Base-by-base conservation (phyloP, 2,888 invertebrate species). In the Mamestra brassicae region DNA sequence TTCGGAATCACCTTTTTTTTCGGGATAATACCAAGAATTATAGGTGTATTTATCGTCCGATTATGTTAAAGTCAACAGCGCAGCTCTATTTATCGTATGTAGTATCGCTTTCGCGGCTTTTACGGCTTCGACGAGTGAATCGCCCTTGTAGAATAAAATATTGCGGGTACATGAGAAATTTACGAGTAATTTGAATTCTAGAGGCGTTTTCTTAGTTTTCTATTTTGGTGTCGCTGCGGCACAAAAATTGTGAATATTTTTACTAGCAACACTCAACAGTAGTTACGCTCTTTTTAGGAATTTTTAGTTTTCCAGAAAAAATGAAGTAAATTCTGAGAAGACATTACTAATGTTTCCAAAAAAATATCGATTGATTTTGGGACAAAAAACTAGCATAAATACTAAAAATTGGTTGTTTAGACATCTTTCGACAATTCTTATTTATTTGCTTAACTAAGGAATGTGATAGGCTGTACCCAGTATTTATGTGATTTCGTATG, bases 21-120 rank as follows among this genome's bases (percentile, higher is more conserved):
- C 66, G 69, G 85, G 88, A 86, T 86, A 86, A 86, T 86, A 11
- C 76, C 54, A 17, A 77, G 88, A 86, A 82, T 86, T 86, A 86
- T 88, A 81, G 72, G 79, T 75, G 70, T 84, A 86, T 88, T 86
- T 88, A 86, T 82, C 64, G 87, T 78, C 62, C 61, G 80, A 84
- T 86, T 86, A 86, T 86, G 87, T 74, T 80, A 86, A 88, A 86
- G 75, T 86, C 79, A 78, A 84, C 76, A 78, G 61, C 55, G 10
- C 42, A 50, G 63, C 47, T 70, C 71, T 80, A 75, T 85, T 75
- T 81, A 74, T 80, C 55, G 73, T 74, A 63, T 74, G 38, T 71
- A 69, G 81, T 81, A 81, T 79, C 61, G 76, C 15, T 78, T 73
- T 62, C 76, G 60, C 42, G 72, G 63, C 26, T 72, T 74, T 78